Conservation (phyloP, 1,140 invertebrate genomes). For the Drosophila eugracilis region DNA sequence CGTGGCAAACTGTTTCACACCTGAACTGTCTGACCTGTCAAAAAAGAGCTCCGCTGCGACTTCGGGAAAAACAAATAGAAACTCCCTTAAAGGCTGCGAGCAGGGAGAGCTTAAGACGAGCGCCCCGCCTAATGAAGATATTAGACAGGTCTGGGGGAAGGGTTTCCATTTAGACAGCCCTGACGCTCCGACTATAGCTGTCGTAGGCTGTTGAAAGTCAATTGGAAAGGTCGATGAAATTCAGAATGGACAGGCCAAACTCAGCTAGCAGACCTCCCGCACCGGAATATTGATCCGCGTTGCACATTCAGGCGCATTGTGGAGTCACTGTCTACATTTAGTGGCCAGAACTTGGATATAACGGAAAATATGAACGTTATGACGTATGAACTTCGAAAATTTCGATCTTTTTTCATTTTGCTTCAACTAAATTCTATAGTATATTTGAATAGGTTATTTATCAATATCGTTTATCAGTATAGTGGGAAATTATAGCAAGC, state of each 20-base stretch:
- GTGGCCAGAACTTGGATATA: background rate
- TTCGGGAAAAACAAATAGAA: slow-evolving; percentile 61
- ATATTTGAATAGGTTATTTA: too few relatives aligned
- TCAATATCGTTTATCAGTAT: too few relatives aligned
- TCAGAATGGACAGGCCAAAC: background rate
- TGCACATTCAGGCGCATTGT: background rate
- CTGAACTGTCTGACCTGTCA: slow-evolving; percentile 74
- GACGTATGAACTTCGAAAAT: too few relatives aligned
- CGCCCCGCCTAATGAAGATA: slow-evolving; percentile 65
- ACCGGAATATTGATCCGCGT: background rate
- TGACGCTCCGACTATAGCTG: slow-evolving; percentile 77
- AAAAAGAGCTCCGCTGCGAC: slow-evolving; percentile 21
- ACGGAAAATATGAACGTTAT: too few relatives aligned
- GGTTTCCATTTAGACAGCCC: slow-evolving; percentile 54
- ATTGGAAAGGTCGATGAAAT: slow-evolving; percentile 56
- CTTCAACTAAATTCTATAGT: too few relatives aligned
- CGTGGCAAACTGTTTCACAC: slow-evolving; percentile 75
- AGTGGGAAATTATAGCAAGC: too few relatives aligned
- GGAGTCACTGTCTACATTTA: background rate
- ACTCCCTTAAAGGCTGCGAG: slow-evolving; percentile 55
- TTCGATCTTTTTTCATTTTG: too few relatives aligned
- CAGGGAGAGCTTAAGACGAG: background rate
- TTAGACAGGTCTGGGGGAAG: slow-evolving; percentile 20
- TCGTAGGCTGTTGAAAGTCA: slow-evolving; percentile 70
- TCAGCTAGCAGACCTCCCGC: background rate